Conservation (phyloP, 2,888 invertebrate species). For the Harpalus rufipes region DNA sequence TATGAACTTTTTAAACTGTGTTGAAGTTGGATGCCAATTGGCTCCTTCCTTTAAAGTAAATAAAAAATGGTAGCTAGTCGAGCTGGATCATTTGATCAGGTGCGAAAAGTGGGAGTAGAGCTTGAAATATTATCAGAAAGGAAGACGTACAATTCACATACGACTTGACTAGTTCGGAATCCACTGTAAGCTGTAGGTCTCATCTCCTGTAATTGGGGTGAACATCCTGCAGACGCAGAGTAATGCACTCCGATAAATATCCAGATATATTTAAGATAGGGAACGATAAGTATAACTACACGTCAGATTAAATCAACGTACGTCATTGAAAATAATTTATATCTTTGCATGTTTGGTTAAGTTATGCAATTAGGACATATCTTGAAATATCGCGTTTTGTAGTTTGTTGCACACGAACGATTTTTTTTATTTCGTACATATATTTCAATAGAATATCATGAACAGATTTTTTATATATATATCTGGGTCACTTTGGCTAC, state of each 20-base stretch:
- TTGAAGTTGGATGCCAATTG: background rate
- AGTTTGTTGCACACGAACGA: too few relatives aligned
- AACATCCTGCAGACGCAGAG: background rate
- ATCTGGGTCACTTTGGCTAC: too few relatives aligned
- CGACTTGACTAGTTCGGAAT: background rate
- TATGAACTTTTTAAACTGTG: background rate
- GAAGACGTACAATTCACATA: background rate
- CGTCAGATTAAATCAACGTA: background rate
- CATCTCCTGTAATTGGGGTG: background rate
- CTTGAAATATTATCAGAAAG: slow-evolving; percentile 9
- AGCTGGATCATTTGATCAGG: background rate
- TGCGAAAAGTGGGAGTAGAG: background rate
- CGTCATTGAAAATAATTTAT: too few relatives aligned
- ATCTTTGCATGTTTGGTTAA: too few relatives aligned
- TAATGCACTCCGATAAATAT: background rate
- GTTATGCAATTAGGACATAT: too few relatives aligned
- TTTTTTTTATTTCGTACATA: too few relatives aligned
- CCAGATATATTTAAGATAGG: background rate
- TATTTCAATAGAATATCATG: too few relatives aligned
- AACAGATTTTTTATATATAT: too few relatives aligned
- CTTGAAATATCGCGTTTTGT: too few relatives aligned
- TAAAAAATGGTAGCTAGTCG: background rate
- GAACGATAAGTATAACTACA: background rate
- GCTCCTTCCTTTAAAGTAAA: background rate
- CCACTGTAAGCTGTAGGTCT: background rate